Base-by-base conservation (phyloP, 2,797 vertebrate species). In the Selene dorsalis region DNA sequence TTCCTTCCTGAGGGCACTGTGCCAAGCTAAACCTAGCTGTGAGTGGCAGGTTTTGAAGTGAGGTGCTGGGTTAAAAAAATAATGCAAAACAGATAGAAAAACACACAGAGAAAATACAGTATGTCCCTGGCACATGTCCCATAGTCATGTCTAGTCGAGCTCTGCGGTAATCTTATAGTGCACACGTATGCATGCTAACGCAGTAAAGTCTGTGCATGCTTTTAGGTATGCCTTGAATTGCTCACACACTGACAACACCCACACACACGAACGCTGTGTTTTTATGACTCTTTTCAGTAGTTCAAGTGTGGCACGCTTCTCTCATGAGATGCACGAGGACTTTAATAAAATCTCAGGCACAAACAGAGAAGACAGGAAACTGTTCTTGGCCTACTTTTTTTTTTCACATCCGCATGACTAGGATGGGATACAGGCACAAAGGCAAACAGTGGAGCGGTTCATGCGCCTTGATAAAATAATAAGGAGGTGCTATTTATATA, bases 391-490 rank as follows among this genome's bases (percentile, higher is more conserved):
- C 88, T 89, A 89, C 82, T 90, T 91, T 87, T 86, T 73, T 90
- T 91, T 87, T 86, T 73, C 28, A 70, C 2, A 55, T 83, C 65
- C 88, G 73, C 78, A 69, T 84, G 90, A 88, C 75, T 47, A n/a
- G 60, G 70, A 80, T 67, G 81, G 41, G 65, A 84, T 68, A 66
- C 58, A 63, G 39, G 55, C 60, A 70, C 45, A 43, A 50, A 47
- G 22, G 79, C 20, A 85, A 66, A 89, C 65, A 78, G 84, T 59
- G 30, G 24, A 76, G 77, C 57, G 22, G 45, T 88, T 82, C 68
- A 77, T 72, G 35, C 84, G 80, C 77, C 75, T 77, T 88, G 65
- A 89, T 92, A 77, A 92, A 92, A 86, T 91, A 92, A 90, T 90
- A 87, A 93, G 24, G 17, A 84, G 26, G 18, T 57, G 73, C 77